Evolutionary conservation across 2,797 vertebrate species (phyloP).

Genomic region (Eospalax fontanierii): DNA sequence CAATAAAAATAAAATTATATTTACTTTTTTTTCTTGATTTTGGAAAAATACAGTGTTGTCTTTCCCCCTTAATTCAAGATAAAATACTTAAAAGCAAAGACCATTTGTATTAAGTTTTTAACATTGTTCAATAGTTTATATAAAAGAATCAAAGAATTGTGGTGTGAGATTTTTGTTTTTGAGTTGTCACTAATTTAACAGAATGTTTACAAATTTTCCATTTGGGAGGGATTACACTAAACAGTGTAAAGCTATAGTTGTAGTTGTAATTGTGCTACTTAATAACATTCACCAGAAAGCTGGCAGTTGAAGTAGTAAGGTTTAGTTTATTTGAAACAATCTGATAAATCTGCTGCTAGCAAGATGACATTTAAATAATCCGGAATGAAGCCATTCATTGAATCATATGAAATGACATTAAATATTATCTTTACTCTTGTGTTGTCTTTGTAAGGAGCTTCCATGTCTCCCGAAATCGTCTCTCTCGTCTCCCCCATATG

Average conservation of each 20-base stretch:
- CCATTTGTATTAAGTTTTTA: neutral
- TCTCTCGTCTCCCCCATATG: neutral
- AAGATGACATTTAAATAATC: constrained; percentile 3
- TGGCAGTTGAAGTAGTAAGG: neutral
- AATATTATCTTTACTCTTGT: neutral
- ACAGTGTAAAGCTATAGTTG: neutral
- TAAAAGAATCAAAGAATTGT: neutral
- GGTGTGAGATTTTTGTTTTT: neutral
- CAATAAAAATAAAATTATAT: neutral
- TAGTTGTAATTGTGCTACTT: neutral
- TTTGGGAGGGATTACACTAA: neutral
- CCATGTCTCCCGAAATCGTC: neutral
- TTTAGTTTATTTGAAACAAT: constrained; percentile 45
- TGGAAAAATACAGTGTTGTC: neutral
- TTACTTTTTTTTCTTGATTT: neutral
- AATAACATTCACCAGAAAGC: neutral
- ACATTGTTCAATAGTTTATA: neutral
- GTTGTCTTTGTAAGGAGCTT: neutral
- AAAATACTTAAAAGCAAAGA: constrained; percentile 42
- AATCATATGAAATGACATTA: constrained; percentile 20
- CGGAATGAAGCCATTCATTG: neutral
- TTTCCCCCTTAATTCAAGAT: neutral
- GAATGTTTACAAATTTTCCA: constrained; percentile 12
- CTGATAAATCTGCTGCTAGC: neutral
- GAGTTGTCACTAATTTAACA: neutral